A percentile compares a stretch with the other conserved stretches of the same genome.
Conservation (phyloP, 2,113 vertebrate species). For the Cacatua alba region DNA sequence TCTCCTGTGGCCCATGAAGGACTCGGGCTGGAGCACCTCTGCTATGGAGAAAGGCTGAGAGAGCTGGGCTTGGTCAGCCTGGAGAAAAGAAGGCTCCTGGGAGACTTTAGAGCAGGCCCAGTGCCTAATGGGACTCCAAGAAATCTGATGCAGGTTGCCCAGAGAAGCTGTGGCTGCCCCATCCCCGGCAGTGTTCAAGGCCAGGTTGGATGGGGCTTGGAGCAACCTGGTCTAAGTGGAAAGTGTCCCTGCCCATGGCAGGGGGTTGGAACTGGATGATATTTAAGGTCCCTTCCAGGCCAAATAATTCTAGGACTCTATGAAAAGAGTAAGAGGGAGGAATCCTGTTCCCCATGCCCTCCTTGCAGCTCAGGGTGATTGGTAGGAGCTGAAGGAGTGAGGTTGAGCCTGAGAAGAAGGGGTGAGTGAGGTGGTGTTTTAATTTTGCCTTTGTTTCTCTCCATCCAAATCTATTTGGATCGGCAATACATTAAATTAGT, state of each 20-base stretch:
- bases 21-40: background rate
- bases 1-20: accelerated
- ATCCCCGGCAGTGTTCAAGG: background rate
- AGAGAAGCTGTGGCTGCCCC: background rate
- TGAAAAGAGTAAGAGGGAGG: background rate
- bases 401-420: background rate
- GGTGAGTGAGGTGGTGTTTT: accelerated
- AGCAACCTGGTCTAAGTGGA: background rate
- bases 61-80: background rate
- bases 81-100: background rate
- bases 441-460: background rate
- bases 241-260: background rate
- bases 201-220: background rate
- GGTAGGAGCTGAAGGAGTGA: background rate
- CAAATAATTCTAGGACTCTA: background rate
- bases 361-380: background rate
- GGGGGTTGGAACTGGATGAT: background rate
- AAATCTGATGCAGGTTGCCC: background rate
- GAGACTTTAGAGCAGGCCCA: background rate
- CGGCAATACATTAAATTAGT: background rate
- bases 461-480: background rate
- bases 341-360: background rate
- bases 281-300: background rate
- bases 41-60: background rate
- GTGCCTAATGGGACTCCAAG: background rate